phyloP scores from a whole-genome alignment of 2,888 invertebrate species.

The Dicyrtoma fusca region DNA sequence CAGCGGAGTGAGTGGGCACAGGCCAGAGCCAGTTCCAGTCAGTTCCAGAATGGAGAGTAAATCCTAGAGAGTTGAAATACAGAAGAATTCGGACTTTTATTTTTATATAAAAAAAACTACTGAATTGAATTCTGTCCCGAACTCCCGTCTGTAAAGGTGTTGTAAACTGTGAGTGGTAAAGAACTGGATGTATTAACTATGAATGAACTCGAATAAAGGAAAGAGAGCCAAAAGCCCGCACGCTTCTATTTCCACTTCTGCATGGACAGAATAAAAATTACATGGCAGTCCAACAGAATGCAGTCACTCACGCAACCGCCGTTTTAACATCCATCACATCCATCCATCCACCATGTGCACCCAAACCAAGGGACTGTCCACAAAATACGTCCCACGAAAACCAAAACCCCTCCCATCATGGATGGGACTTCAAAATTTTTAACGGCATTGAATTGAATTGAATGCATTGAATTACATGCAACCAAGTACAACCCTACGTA shows the following conservation, averaged over 20 bases:
- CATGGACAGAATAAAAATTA: conserved; percentile 9
- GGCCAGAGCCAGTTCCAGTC: too few relatives aligned
- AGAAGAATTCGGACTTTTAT: neutral
- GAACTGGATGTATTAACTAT: neutral
- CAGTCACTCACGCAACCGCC: conserved; percentile 14
- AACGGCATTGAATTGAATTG: too few relatives aligned
- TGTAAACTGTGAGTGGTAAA: too few relatives aligned
- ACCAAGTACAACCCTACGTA: too few relatives aligned
- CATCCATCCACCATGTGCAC: neutral
- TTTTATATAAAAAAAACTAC: neutral
- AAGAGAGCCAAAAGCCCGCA: conserved; percentile 13
- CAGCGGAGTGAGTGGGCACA: too few relatives aligned
- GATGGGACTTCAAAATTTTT: too few relatives aligned
- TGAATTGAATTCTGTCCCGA: neutral
- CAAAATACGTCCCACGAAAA: too few relatives aligned
- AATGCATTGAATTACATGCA: too few relatives aligned
- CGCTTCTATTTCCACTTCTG: neutral
- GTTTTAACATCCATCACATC: conserved; percentile 7
- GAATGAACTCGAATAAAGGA: neutral
- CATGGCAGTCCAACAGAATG: conserved; percentile 11
- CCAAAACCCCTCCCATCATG: too few relatives aligned
- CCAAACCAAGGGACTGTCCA: neutral
- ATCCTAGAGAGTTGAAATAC: neutral
- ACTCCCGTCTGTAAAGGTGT: too few relatives aligned
- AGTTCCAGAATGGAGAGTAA: too few relatives aligned